Base-by-base conservation (phyloP, 2,888 invertebrate species). In the Lasioglossum malachurum region DNA sequence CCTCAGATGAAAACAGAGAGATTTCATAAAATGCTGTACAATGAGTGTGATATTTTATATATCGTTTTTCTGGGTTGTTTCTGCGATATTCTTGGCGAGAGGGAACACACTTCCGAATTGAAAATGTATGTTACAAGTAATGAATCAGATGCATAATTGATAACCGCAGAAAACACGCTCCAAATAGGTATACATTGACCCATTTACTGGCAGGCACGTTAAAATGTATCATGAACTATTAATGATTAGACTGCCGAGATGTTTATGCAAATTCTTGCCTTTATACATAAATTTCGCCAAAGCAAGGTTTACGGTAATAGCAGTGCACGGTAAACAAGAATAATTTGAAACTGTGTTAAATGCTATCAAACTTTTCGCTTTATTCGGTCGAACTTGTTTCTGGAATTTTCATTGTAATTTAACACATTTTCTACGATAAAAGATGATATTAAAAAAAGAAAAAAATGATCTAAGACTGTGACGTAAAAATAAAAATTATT, bases 251-350 rank as follows among this genome's bases (percentile, higher is more conserved):
- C 19, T 64, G 16, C 64, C 64, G 64, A 64, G 64, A 64, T 64
- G 64, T 64, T 64, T 64, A 64, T 64, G 64, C 31, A 64, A 64
- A 64, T 64, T 31, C 31, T 64, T 64, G 64, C 64, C 64, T 64
- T 64, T 64, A 64, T 64, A 64, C 31, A 31, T 64, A 64, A 64
- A 64, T 64, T 64, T 35, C 7, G 64, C 8, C 31, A 16, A 31
- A 31, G 31, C 64, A 64, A 64, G 31, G 64, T 31, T 31, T 64
- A 31, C 64, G 19, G 64, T 31, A 64, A 35, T 19, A 31, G 16
- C 64, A 35, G 31, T 8, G 64, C 31, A 3, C 31, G 64, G 16
- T 31, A 64, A 64, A 64, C 31, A 64, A 64, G 64, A 31, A 31
- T 31, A 64, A 64, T 31, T 64, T 14, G 1, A 31, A 64, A 64